Base-by-base conservation (phyloP, 2,113 vertebrate genomes). In the Sitta europaea region DNA sequence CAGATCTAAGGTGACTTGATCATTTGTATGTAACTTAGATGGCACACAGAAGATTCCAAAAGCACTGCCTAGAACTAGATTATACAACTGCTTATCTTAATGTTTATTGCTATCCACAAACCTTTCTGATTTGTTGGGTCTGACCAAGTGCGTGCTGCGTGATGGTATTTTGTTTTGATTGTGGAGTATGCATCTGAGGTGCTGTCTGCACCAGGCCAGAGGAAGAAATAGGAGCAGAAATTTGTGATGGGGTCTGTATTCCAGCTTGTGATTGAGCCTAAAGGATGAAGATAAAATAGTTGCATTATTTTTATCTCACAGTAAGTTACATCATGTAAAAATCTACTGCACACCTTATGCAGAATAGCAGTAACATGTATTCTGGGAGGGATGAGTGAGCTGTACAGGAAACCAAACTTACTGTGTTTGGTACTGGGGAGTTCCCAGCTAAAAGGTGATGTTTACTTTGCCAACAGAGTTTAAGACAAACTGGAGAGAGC, bases 121-220 rank as follows among this genome's bases (percentile, higher is more conserved):
- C 99, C 98, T 98, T 98, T 97, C 98, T 96, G 92, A 97, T 93
- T 81, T 97, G 98, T 65, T 97, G 98, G 48, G 96, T 97, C 83
- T 98, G 98, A 92, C 84, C 93, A 82, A 97, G 98, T 75, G 98
- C 93, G 3, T 97, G 98, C 65, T 98, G 98, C 12, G 94, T 92
- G 90, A 98, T 97, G 53, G 96, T 55, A 24, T 98, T 98, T 94
- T 92, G 98, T 90, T 98, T 98, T 93, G 97, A 95, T 83, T 98
- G 97, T 96, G 97, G 94, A 96, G 97, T 96, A 95, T 98, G 97
- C 82, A 97, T 97, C 97, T 98, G 98, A 83, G 98, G 94, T 33
- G 97, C 91, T 55, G 98, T 75, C 93, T 98, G 98, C 92, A 97
- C 83, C 96, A 98, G 93, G 94, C 98, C 97, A 58, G 98, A 97